Evolutionary conservation across 2,113 vertebrate species (phyloP).

Genomic region (Gorsachius goisagi): DNA sequence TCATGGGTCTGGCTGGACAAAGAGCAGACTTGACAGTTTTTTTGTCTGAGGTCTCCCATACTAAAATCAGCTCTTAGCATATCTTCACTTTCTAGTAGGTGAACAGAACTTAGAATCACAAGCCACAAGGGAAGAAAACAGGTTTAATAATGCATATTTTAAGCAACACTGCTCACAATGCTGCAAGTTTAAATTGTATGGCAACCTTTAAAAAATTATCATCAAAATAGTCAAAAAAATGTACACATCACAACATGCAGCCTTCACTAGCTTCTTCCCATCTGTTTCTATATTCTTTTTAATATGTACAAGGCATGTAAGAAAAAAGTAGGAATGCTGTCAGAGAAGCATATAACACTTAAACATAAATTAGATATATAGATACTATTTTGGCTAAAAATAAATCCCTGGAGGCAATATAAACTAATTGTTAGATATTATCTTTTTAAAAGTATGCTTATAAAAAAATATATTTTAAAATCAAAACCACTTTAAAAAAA

Average conservation of each 20-base stretch:
- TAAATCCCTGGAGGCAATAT: background rate
- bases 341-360: background rate
- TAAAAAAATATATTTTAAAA: background rate
- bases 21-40: background rate
- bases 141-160: background rate
- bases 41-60: background rate
- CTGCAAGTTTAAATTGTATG: background rate
- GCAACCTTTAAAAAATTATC: background rate
- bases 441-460: background rate
- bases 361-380: background rate
- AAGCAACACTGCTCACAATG: background rate
- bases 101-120: background rate
- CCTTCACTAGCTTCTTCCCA: background rate
- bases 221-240: background rate
- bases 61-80: background rate
- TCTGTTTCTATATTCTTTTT: background rate
- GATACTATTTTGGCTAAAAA: background rate
- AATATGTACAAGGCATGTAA: background rate
- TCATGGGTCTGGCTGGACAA: background rate
- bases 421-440: background rate
- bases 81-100: background rate
- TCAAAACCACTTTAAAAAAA: background rate
- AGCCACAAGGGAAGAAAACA: background rate
- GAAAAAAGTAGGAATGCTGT: background rate
- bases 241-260: accelerated